Conservation (phyloP, 2,888 invertebrate species). For the Eupithecia vulgata region DNA sequence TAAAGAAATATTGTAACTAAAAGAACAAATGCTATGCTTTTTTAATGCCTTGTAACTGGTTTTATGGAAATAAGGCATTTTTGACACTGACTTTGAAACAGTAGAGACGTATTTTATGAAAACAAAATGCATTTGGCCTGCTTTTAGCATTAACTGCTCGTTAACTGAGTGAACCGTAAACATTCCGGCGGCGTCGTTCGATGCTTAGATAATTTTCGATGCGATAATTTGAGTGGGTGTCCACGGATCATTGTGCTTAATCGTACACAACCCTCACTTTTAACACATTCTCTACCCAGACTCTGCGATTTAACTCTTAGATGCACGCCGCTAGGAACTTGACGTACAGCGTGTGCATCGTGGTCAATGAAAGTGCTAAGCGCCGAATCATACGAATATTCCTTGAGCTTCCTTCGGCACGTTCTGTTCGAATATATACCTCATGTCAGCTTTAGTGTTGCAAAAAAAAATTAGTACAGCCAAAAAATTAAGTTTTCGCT, state of each 20-base stretch:
- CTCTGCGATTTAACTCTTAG: too few species aligned
- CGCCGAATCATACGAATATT: not conserved
- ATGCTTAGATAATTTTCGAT: not conserved
- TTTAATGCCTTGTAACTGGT: not conserved
- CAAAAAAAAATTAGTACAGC: too few species aligned
- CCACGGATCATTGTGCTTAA: constrained; percentile 9
- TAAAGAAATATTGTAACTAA: too few species aligned
- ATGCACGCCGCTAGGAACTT: too few species aligned
- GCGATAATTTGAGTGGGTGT: constrained; percentile 9
- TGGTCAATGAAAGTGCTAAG: too few species aligned
- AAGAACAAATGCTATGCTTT: not conserved
- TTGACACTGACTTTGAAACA: not conserved
- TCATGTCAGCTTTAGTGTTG: too few species aligned
- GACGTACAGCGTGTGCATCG: too few species aligned
- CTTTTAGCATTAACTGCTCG: constrained; percentile 65
- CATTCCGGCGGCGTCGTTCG: constrained; percentile 48
- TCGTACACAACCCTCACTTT: not conserved
- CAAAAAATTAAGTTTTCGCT: too few species aligned
- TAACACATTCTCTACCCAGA: not conserved
- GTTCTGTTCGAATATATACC: too few species aligned
- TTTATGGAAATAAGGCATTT: not conserved
- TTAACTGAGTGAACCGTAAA: constrained; percentile 75
- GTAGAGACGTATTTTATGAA: not conserved
- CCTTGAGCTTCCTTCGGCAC: too few species aligned
- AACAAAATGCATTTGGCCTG: constrained; percentile 67